Evolutionary conservation across 2,888 invertebrate genomes (phyloP), one percentile per base, ranked within the genome.

Genomic region (Polyploca ridens): DNA sequence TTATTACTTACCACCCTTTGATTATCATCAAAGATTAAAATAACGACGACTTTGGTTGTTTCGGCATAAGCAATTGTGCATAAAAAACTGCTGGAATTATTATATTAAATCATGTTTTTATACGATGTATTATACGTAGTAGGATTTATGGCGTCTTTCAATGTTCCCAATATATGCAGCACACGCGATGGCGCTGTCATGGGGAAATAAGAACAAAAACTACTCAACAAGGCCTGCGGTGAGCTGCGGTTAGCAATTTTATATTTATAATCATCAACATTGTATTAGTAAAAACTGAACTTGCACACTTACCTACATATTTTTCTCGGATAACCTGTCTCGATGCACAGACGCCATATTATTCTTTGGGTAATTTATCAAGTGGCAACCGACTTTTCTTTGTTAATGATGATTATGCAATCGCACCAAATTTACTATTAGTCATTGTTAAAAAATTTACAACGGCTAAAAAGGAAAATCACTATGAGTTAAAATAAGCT

Each of bases 201-300:
- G 59, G 33, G 13, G 59, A 19, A 59, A 62, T 33, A 62, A 58
- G 58, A 65, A 66, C 59, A 66, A 71, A 69, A 69, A 67, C 62
- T 58, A 58, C 78, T 82, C 83, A 84, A 76, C 78, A 76, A 64
- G 63, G 72, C 69, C 72, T 74, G 76, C 79, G 81, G 85, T 84
- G 85, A 80, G 84, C 84, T 82, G 87, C 86, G 87, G 87, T 87
- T 79, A 81, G 85, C 86, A 78, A 84, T 87, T 85, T 87, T 84
- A 86, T 87, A 84, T 87, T 85, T 83, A 84, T 86, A 86, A 85
- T 87, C 80, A 82, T 83, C 76, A 76, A 76, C 76, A 79, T 77
- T 78, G 76, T 78, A 82, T 79, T 82, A 85, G 83, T 77, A 81
- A 83, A 81, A 81, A 82, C 79, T 82, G 81, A 80, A 77, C 79